These are phyloP conservation scores for Sminthurides bifidus DNA, from an alignment of 1,140 invertebrate genomes.

Conservation along the genomic window DNA sequence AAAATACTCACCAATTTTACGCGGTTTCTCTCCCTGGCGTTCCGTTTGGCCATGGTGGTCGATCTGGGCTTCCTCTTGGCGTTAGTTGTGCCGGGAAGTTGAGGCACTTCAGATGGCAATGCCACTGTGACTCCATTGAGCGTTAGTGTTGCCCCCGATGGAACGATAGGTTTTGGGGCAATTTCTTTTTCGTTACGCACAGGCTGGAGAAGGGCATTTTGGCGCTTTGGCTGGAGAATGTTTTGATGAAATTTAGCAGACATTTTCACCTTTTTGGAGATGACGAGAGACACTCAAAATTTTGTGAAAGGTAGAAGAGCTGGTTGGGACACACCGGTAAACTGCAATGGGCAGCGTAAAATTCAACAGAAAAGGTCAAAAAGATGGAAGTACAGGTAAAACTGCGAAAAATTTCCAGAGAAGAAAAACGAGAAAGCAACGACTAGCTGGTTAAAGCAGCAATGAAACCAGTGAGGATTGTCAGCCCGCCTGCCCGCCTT, in stretches of 20 bases:
- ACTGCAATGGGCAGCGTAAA: neutral
- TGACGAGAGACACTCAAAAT: too few relatives aligned
- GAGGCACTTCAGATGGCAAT: neutral
- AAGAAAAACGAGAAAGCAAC: neutral
- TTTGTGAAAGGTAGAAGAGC: neutral
- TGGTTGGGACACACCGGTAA: neutral
- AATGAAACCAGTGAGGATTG: neutral
- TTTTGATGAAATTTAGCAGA: constrained; percentile 4
- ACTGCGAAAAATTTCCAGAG: neutral
- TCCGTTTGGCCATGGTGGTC: constrained; percentile 41
- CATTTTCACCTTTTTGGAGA: too few relatives aligned
- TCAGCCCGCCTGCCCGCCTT: too few relatives aligned
- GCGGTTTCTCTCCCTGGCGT: constrained; percentile 47
- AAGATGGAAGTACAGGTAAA: neutral
- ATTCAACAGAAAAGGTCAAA: neutral
- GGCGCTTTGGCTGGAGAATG: constrained; percentile 1
- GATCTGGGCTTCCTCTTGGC: constrained; percentile 10
- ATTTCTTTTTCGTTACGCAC: neutral
- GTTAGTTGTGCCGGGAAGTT: neutral
- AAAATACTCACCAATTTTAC: constrained; percentile 40
- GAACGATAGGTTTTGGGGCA: neutral
- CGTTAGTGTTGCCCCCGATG: neutral
- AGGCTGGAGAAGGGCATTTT: neutral
- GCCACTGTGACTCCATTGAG: constrained; percentile 3
- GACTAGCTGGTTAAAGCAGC: neutral